phyloP scores from a whole-genome alignment of 2,888 invertebrate species.

The Antitype chi region DNA sequence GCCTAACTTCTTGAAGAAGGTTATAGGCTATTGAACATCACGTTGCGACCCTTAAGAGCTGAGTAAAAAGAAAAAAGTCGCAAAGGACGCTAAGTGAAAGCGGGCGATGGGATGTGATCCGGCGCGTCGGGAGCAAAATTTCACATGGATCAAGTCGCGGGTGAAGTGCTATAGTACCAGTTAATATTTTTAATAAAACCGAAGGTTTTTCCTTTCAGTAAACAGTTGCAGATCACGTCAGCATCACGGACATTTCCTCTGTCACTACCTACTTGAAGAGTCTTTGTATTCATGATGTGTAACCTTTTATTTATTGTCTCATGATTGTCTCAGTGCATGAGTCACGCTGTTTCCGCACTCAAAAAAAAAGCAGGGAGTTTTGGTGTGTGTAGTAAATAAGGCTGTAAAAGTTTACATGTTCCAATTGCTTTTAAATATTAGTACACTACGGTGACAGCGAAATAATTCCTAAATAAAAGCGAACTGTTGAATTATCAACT shows the following conservation, averaged over 20 bases:
- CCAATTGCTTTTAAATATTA: not conserved
- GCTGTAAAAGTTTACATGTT: not conserved
- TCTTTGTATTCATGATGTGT: constrained; percentile 46
- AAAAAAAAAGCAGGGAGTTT: not conserved
- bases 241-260: constrained; percentile 52
- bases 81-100: no score
- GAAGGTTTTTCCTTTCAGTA: constrained; percentile 40
- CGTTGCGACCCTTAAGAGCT: no score
- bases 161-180: no score
- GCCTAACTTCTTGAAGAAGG: no score
- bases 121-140: no score
- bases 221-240: constrained; percentile 44
- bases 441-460: not conserved
- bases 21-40: no score
- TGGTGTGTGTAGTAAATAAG: not conserved
- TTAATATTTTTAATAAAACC: constrained; percentile 11
- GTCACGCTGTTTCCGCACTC: constrained; percentile 11
- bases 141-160: no score
- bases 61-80: no score
- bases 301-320: not conserved
- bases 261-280: constrained; percentile 11
- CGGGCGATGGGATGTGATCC: no score
- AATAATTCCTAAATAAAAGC: not conserved
- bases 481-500: not conserved
- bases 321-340: constrained; percentile 8